Evolutionary conservation across 2,888 invertebrate species (phyloP).

Genomic region (Nineta flava): DNA sequence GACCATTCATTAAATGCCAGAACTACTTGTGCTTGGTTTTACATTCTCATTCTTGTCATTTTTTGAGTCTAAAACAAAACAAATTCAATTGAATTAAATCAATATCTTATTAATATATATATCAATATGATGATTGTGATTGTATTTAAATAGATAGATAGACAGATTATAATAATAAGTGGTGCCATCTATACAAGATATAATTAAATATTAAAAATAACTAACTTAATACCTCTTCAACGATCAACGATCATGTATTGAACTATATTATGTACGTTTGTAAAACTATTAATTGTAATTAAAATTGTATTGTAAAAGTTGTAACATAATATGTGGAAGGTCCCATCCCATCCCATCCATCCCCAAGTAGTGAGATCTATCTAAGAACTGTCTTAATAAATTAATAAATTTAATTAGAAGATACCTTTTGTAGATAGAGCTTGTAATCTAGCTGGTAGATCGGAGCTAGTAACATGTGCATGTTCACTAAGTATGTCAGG

Average conservation of each 20-base stretch:
- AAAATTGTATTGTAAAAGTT: no score
- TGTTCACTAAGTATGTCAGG: conserved; percentile 67
- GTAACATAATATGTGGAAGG: no score
- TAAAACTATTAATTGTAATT: no score
- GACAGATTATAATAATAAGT: not conserved
- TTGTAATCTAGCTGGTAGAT: conserved; percentile 59
- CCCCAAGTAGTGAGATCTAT: not conserved
- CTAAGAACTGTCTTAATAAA: not conserved
- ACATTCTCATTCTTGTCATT: not conserved
- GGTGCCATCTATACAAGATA: not conserved
- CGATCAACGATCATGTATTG: no score
- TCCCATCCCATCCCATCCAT: not conserved
- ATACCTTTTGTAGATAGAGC: conserved; percentile 47
- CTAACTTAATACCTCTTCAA: not conserved
- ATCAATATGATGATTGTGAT: no score
- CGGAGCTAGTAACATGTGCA: conserved; percentile 54
- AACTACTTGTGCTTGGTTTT: not conserved
- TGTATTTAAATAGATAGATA: not conserved
- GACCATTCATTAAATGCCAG: not conserved
- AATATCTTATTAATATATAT: no score
- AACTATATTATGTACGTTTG: no score
- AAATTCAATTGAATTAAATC: no score
- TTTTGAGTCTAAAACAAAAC: not conserved
- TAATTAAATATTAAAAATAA: not conserved
- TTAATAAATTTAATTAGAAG: not conserved